Conservation (phyloP, 2,888 invertebrate genomes). For the Yponomeuta evonymella region DNA sequence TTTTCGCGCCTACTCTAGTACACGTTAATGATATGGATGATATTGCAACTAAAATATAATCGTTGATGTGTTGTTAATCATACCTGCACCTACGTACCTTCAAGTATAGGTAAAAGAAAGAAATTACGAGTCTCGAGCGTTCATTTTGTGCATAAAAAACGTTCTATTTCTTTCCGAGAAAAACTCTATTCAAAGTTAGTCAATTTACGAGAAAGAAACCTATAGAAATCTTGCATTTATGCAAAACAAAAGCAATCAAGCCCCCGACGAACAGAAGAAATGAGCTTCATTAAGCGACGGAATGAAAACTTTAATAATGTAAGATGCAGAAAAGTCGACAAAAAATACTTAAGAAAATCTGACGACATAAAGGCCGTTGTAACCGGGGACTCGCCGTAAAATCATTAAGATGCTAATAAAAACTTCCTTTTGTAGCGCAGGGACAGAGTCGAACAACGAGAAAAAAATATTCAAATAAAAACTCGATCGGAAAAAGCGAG, state of each 20-base stretch:
- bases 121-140: neutral
- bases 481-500: conserved; percentile 62
- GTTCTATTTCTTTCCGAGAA: conserved; percentile 57
- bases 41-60: too few relatives aligned
- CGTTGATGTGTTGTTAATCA: too few relatives aligned
- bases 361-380: conserved; percentile 77
- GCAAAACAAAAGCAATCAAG: conserved; percentile 77
- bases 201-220: conserved; percentile 66
- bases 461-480: conserved; percentile 76
- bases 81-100: neutral
- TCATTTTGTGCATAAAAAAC: conserved; percentile 29
- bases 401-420: conserved; percentile 79
- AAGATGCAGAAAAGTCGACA: conserved; percentile 74
- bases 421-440: conserved; percentile 75
- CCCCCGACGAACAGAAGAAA: conserved; percentile 73
- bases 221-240: conserved; percentile 75
- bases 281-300: conserved; percentile 76
- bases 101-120: neutral
- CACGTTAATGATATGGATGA: too few relatives aligned
- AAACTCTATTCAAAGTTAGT: conserved; percentile 64
- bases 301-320: conserved; percentile 77
- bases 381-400: conserved; percentile 76
- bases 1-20: too few relatives aligned
- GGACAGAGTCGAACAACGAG: conserved; percentile 61
- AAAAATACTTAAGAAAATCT: conserved; percentile 77